A percentile compares a stretch with the other conserved stretches of the same genome.
phyloP scores from a whole-genome alignment of 2,113 vertebrate species.

The Lamprologus tigripictilis region DNA sequence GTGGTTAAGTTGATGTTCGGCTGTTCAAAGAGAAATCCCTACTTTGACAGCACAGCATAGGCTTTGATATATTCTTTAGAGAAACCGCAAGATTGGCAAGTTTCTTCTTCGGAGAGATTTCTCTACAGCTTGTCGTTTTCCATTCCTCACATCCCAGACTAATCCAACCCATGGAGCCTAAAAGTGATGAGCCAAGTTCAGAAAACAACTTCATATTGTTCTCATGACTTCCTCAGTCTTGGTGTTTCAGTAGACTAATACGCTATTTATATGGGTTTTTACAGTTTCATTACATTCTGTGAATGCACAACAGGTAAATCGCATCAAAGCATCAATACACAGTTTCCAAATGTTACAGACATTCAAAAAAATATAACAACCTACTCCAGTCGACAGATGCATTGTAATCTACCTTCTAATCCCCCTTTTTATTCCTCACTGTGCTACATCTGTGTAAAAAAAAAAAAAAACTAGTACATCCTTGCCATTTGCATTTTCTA shows the following conservation, averaged over 20 bases:
- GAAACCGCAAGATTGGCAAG: conserved; percentile 1
- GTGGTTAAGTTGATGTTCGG: not conserved
- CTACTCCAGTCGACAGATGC: not conserved
- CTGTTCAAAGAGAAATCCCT: conserved; percentile 15
- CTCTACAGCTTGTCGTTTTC: not conserved
- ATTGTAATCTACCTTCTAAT: not conserved
- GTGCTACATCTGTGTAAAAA: not conserved
- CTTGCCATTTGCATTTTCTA: not conserved
- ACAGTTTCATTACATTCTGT: not conserved
- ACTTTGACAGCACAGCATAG: conserved; percentile 24
- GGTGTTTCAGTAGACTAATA: not conserved
- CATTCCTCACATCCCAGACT: conserved; percentile 6
- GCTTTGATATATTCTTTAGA: conserved; percentile 24
- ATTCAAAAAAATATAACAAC: not conserved
- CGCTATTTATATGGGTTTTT: not conserved
- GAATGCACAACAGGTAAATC: not conserved
- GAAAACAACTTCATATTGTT: not conserved
- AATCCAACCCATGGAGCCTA: conserved; percentile 4
- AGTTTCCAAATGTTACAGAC: not conserved
- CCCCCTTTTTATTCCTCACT: not conserved
- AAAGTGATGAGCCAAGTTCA: not conserved
- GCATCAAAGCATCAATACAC: not conserved
- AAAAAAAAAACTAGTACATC: not conserved
- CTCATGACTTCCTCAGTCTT: not conserved
- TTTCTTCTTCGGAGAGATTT: conserved; percentile 23